Percentiles rank a stretch among this genome's conserved stretches.
These are phyloP conservation scores for Laticauda laticaudata DNA, from an alignment of 2,113 vertebrate genomes.

Conservation along the genomic window DNA sequence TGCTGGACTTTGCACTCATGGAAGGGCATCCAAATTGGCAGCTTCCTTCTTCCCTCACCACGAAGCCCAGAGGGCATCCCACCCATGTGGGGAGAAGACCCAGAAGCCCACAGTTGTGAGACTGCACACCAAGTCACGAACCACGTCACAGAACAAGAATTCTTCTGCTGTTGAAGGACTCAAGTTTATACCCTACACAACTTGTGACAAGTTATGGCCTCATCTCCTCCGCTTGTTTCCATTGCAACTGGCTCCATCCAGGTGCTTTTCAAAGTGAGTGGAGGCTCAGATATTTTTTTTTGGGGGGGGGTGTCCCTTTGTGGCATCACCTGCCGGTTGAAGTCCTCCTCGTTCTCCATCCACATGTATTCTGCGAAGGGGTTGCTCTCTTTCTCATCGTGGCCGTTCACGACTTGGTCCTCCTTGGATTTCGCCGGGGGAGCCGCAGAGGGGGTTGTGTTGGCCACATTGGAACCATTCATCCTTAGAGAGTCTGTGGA, in stretches of 20 bases:
- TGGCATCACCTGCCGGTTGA: slow-evolving; percentile 85
- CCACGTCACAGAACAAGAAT: not conserved
- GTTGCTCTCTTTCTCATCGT: slow-evolving; percentile 82
- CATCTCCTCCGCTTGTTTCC: fast-evolving
- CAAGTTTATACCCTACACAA: fast-evolving
- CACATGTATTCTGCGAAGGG: slow-evolving; percentile 98
- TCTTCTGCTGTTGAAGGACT: not conserved
- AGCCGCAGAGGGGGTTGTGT: slow-evolving; percentile 64
- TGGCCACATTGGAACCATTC: slow-evolving; percentile 86
- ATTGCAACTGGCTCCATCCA: too few relatives aligned
- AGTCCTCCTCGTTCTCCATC: slow-evolving; percentile 98
- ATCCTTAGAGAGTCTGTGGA: slow-evolving; percentile 81
- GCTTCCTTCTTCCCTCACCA: not conserved
- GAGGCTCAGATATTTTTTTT: not conserved
- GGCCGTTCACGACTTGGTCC: slow-evolving; percentile 83
- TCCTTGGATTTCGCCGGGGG: slow-evolving; percentile 76
- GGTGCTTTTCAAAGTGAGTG: not conserved
- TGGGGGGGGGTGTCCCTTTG: too few relatives aligned
- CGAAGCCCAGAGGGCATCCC: not conserved
- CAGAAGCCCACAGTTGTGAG: not conserved
- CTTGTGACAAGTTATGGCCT: not conserved
- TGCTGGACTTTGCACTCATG: not conserved
- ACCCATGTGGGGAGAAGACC: not conserved
- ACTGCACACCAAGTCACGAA: not conserved
- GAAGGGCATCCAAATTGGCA: not conserved